Base-by-base conservation (phyloP, 37 sponge, comb jelly and placozoan species). In the Beroe ovata region DNA sequence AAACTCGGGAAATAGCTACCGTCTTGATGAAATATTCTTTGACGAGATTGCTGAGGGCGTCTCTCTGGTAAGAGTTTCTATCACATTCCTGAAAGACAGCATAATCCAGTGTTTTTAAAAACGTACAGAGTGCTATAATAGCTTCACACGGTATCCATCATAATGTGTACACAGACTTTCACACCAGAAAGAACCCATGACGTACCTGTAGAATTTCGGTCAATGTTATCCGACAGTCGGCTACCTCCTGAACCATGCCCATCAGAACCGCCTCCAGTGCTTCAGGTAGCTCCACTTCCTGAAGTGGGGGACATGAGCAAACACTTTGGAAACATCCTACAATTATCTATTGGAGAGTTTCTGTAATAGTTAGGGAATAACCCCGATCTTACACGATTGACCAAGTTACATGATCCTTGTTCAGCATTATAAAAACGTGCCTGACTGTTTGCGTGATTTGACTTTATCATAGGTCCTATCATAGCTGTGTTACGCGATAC, bases 231-330 rank as follows among this genome's bases (percentile, higher is more conserved):
- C 84, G 4, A 11, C 20, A 3, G 4, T 30, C 28, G 20, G 84
- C 84, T 25, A 42, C 54, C 23, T 77, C 84, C 22, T 77, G 26
- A 19, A 77, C 84, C 84, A 77, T 77, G 3, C 47, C 47, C 38
- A 77, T 77, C 84, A 77, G 28, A 16, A 77, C 42, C 11, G 39
- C 84, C 38, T 77, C 84, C 33, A 77, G 28, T 26, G 8, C 47
- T 4, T 38, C 26, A 22, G 84, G 84, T 41, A 77, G 41, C 11
- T 77, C 84, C 4, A 42, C 84, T 25, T 77, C 84, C 84, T 77
- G 69, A 66, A 26, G 34, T 16, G 4, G 20, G 29, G 4, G 19
- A 28, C 63, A 62, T 19, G 16, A 58, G 18, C 59, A 19, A 58
- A 19, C 16, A 58, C 59, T 58, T 58, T 58, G 59, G 59, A 11